A percentile compares a stretch with the other conserved stretches of the same genome.
Evolutionary conservation across 2,113 vertebrate species (phyloP).

Genomic region (Nycticebus coucang): DNA sequence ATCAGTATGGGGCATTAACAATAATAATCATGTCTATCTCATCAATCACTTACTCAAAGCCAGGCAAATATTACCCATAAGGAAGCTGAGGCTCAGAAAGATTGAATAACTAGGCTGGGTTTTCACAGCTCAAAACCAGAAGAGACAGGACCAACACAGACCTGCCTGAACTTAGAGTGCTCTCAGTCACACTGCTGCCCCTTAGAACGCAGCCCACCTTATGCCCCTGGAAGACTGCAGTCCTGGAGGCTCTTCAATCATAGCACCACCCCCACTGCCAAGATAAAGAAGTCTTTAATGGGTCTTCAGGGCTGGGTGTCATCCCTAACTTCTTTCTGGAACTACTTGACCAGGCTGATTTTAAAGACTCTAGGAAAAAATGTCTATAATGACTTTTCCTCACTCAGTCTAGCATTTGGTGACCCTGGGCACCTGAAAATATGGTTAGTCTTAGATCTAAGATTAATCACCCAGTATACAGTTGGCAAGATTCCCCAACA

Average conservation of each 20-base stretch:
- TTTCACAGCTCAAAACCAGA: background rate
- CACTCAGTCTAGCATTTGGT: background rate
- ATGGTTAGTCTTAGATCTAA: background rate
- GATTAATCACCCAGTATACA: background rate
- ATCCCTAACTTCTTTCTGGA: background rate
- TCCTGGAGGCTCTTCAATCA: background rate
- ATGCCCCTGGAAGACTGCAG: background rate
- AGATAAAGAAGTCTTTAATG: background rate
- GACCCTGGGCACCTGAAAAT: background rate
- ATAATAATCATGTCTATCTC: too few species aligned
- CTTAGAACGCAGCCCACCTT: background rate
- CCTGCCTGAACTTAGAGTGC: too few species aligned
- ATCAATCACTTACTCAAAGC: background rate
- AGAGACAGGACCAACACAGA: background rate
- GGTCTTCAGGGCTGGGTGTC: too few species aligned
- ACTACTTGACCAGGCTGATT: background rate
- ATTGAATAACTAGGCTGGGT: accelerated
- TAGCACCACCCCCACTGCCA: background rate
- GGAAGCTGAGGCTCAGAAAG: background rate
- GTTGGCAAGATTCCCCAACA: background rate
- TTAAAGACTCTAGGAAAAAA: background rate
- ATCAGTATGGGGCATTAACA: background rate
- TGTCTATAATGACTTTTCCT: background rate
- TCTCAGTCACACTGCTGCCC: background rate
- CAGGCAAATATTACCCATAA: background rate